Percentiles rank a stretch among this genome's conserved stretches.
Evolutionary conservation across 2,888 invertebrate genomes (phyloP).

Genomic region (Sarcophaga variegata): DNA sequence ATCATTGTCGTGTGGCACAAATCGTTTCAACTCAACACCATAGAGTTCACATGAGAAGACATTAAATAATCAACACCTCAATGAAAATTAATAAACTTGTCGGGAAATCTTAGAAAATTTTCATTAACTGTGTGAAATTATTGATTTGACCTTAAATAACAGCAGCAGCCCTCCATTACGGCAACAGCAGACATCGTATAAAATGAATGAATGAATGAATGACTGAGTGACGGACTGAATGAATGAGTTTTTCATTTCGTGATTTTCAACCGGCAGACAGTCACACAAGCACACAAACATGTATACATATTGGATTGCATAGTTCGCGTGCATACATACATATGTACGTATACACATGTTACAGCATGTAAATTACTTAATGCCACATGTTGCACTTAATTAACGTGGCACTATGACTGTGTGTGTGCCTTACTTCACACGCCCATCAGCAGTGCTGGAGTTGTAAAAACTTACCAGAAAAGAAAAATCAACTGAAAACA

Average conservation of each 20-base stretch:
- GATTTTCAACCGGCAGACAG: background rate
- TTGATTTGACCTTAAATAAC: conserved; percentile 67
- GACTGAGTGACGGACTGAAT: background rate
- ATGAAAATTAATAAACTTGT: conserved; percentile 65
- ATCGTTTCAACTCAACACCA: conserved; percentile 15
- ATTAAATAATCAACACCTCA: conserved; percentile 64
- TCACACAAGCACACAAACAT: background rate
- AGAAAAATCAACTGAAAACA: background rate
- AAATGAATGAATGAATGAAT: background rate
- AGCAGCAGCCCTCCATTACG: background rate
- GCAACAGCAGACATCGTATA: background rate
- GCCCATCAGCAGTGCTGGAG: background rate
- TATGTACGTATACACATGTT: conserved; percentile 29
- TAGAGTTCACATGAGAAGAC: conserved; percentile 17
- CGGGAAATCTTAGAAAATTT: conserved; percentile 40
- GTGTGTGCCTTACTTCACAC: background rate
- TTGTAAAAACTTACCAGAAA: background rate
- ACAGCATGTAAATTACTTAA: conserved; percentile 67
- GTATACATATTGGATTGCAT: background rate
- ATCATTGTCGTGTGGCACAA: conserved; percentile 30
- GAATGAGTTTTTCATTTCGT: background rate
- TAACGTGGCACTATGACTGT: conserved; percentile 19
- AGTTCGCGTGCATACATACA: conserved; percentile 17
- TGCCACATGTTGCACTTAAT: conserved; percentile 69
- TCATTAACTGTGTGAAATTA: conserved; percentile 67